Base-by-base conservation (phyloP, 2,113 vertebrate genomes). In the Globicephala melas region DNA sequence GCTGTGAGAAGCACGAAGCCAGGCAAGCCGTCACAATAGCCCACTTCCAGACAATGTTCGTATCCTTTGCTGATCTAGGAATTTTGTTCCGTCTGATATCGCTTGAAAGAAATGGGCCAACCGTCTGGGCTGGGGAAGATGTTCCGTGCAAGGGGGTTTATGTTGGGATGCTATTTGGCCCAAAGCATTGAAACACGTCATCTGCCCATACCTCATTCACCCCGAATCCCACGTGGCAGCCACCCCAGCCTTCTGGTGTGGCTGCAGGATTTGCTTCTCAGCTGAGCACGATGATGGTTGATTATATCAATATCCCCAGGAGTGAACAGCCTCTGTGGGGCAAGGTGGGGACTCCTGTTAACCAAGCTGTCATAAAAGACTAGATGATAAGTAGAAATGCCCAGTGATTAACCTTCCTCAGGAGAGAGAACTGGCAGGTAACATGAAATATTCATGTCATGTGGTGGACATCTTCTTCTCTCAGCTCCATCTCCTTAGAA, bases 331-430 rank as follows among this genome's bases (percentile, higher is more conserved):
- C 65, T 65, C 33, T 0, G 0, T 3, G 11, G 28, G 38, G 15
- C 4, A 13, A 21, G 26, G n/a, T 28, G 3, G 8, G 14, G 23
- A 31, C 38, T 41, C 8, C 0, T 8, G 8, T 12, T 47, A 74
- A 31, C 89, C 65, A 58, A 77, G 77, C 41, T 36, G n/a, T 70
- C 44, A n/a, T 65, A 63, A 23, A 82, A 94, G 53, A 50, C 86
- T 63, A 23, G 33, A 8, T 1, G 36, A 6, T 55, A 73, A n/a
- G n/a, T 13, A 65, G 70, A 84, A 80, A 90, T 36, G n/a, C 5
- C 36, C 5, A 2, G 23, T 25, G 20, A 55, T 23, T 62, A 20
- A 3, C 53, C 65, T 63, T 63, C 31, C 62, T 8, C 26, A 47
- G 4, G 36, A 83, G 58, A 93, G 13, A 47, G 25, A 41, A 71